Evolutionary conservation across 2,113 vertebrate species (phyloP).

Genomic region (Lepisosteus oculatus): DNA sequence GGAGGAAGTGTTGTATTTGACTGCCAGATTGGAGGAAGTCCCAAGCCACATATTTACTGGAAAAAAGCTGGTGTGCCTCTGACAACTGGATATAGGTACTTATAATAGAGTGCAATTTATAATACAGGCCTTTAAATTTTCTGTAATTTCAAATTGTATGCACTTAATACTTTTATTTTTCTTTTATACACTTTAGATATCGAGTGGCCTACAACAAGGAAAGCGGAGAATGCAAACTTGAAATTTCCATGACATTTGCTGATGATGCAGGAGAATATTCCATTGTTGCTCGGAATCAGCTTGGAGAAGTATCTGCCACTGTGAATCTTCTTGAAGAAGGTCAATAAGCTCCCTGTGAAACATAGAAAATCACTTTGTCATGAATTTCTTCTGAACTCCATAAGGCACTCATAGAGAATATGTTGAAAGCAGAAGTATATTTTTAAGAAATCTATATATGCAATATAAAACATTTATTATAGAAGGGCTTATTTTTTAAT

Average conservation of each 20-base stretch:
- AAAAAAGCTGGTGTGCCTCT: constrained; percentile 91
- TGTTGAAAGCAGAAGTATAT: too few species aligned
- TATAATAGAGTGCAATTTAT: neutral
- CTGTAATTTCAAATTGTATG: neutral
- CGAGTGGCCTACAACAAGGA: constrained; percentile 90
- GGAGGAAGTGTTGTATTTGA: constrained; percentile 87
- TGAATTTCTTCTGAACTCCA: too few species aligned
- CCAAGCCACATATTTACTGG: constrained; percentile 92
- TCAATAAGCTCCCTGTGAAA: constrained; percentile 33
- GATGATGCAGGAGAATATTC: constrained; percentile 97
- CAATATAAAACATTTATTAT: neutral
- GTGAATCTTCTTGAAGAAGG: constrained; percentile 88
- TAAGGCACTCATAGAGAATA: too few species aligned
- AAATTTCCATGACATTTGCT: constrained; percentile 96
- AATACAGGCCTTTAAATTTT: neutral
- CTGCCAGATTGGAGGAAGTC: constrained; percentile 88
- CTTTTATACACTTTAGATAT: constrained; percentile 67
- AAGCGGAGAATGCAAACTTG: constrained; percentile 84
- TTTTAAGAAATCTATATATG: too few species aligned
- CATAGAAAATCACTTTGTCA: too few species aligned
- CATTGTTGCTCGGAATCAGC: constrained; percentile 80
- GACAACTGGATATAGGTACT: constrained; percentile 92
- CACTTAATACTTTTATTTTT: neutral
- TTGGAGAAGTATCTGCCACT: constrained; percentile 85
- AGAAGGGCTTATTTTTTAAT: too few species aligned